These are phyloP conservation scores for Catharus fuscescens DNA, from an alignment of 2,113 vertebrate genomes.

Conservation along the genomic window DNA sequence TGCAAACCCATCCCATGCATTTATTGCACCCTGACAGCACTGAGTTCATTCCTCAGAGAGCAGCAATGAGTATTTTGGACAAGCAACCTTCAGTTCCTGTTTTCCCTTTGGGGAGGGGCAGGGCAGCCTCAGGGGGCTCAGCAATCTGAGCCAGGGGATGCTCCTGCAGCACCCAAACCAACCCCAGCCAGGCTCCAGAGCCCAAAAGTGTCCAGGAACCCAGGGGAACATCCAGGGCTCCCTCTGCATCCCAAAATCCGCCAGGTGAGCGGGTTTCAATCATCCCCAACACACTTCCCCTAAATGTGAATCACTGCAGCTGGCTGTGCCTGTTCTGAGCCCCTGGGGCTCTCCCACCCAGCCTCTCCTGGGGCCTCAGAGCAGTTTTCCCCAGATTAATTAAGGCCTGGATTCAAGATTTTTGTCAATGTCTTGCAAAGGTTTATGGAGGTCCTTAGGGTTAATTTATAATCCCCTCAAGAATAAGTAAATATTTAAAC, in stretches of 20 bases:
- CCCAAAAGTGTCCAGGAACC: not conserved
- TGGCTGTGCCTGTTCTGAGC: not conserved
- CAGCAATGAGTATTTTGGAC: not conserved
- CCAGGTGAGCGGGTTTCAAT: not conserved
- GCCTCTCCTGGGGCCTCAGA: fast-evolving
- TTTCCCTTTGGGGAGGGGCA: not conserved
- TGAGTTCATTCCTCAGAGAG: not conserved
- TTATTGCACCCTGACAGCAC: not conserved
- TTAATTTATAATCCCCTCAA: conserved; percentile 49
- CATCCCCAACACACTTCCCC: not conserved
- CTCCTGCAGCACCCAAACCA: too few species aligned
- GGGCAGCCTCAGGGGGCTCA: not conserved
- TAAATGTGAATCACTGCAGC: not conserved
- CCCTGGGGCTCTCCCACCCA: not conserved
- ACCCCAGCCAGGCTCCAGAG: not conserved
- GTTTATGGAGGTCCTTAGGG: conserved; percentile 29
- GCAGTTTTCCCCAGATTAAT: not conserved
- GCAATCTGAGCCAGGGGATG: not conserved
- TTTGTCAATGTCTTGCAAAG: conserved; percentile 3
- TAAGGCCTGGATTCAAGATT: not conserved
- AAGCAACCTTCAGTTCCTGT: not conserved
- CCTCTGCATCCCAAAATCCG: not conserved
- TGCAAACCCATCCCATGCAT: fast-evolving
- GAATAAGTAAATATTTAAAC: conserved; percentile 60
- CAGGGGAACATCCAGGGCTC: not conserved